Conservation (phyloP, 2,888 invertebrate genomes). For the Macrophya alboannulata region DNA sequence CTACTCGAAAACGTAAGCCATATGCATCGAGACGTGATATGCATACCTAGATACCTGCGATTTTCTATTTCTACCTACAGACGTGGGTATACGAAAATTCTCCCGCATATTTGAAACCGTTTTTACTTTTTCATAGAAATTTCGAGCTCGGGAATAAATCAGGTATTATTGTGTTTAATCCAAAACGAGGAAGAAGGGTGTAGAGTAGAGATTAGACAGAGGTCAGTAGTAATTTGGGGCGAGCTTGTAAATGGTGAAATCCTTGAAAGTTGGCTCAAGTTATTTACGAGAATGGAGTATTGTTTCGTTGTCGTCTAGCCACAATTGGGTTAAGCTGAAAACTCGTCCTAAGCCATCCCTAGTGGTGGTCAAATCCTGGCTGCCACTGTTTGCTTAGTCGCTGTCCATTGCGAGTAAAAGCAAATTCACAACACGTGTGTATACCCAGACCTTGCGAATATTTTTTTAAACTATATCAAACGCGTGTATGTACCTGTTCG, state of each 20-base stretch:
- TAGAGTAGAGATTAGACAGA: slow-evolving; percentile 1
- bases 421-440: not conserved
- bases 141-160: not conserved
- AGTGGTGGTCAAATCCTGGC: slow-evolving; percentile 51
- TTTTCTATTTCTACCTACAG: not conserved
- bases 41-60: not conserved
- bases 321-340: slow-evolving; percentile 73
- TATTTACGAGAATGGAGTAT: slow-evolving; percentile 56
- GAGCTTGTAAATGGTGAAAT: slow-evolving; percentile 48
- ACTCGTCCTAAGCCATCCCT: slow-evolving; percentile 60
- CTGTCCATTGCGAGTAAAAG: not conserved
- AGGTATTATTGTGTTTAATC: not conserved
- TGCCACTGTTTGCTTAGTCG: slow-evolving; percentile 36
- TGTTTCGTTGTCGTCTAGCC: slow-evolving; percentile 68
- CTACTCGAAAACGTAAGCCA: slow-evolving; percentile 33
- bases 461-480: not conserved
- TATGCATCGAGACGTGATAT: slow-evolving; percentile 31
- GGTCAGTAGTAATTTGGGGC: slow-evolving; percentile 22
- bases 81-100: not conserved
- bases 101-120: not conserved
- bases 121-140: not conserved
- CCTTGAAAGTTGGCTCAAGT: slow-evolving; percentile 50
- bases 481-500: not conserved
- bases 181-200: not conserved
- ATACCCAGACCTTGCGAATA: not conserved